These are phyloP conservation scores for Sebastes matsubarae DNA, from an alignment of 2,797 vertebrate genomes.

Conservation along the genomic window DNA sequence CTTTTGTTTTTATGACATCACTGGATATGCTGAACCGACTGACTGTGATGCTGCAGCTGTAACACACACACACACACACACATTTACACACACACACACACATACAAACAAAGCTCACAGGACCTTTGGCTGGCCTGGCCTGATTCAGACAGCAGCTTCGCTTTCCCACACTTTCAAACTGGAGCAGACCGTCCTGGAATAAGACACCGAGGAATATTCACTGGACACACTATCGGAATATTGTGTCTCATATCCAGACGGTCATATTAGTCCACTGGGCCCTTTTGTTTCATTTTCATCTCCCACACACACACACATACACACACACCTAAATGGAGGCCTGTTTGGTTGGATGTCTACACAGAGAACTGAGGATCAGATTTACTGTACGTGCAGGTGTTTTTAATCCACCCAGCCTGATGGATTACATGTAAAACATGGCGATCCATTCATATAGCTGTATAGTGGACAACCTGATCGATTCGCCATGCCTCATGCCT, in stretches of 20 bases:
- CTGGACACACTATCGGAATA: conserved; percentile 43
- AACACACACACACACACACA: background rate
- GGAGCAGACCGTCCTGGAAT: conserved; percentile 50
- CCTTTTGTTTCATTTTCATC: background rate
- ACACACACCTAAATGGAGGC: background rate
- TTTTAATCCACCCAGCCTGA: conserved; percentile 28
- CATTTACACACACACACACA: conserved; percentile 5
- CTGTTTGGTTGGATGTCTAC: conserved; percentile 5
- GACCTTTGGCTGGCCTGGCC: conserved; percentile 45
- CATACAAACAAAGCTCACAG: background rate
- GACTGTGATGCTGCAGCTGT: conserved; percentile 55
- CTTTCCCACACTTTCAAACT: conserved; percentile 73
- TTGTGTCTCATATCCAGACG: conserved; percentile 40
- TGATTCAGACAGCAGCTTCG: conserved; percentile 28
- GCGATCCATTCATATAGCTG: background rate
- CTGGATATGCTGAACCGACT: conserved; percentile 33
- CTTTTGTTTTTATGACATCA: conserved; percentile 50
- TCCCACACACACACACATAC: background rate
- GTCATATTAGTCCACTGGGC: background rate
- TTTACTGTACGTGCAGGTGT: background rate
- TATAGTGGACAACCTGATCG: conserved; percentile 15
- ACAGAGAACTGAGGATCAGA: conserved; percentile 1
- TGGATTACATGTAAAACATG: conserved; percentile 30
- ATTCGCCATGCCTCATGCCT: conserved; percentile 39
- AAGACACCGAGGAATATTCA: conserved; percentile 50